Evolutionary conservation across 2,113 vertebrate species (phyloP).

Genomic region (Todiramphus saurophagus): DNA sequence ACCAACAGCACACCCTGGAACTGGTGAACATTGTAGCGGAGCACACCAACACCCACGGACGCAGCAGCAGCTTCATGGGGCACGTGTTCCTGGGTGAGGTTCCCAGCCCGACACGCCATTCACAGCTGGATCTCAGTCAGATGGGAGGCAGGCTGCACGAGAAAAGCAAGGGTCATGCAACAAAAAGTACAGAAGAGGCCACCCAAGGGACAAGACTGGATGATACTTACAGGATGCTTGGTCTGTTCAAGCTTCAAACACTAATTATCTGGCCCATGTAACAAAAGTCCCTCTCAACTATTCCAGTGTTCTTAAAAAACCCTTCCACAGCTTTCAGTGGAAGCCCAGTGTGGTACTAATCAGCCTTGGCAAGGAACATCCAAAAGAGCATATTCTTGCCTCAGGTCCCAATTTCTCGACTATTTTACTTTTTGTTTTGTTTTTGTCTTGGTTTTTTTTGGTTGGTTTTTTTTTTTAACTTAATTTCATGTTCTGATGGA

Average conservation of each 20-base stretch:
- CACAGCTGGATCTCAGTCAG: neutral
- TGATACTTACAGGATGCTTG: neutral
- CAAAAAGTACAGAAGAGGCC: neutral
- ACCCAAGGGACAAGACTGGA: neutral
- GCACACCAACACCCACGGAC: neutral
- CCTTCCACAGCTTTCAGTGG: neutral
- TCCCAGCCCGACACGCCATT: neutral
- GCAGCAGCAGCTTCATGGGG: neutral
- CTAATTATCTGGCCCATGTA: neutral
- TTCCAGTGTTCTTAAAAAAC: neutral
- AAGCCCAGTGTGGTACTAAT: neutral
- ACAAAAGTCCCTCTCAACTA: neutral
- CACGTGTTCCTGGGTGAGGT: neutral
- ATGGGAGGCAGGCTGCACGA: neutral
- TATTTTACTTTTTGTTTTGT: neutral
- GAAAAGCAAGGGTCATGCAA: neutral
- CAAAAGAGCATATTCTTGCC: neutral
- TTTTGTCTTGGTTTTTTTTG: neutral
- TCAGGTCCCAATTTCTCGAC: neutral
- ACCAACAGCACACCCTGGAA: neutral
- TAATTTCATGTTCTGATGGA: neutral
- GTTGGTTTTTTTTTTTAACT: neutral
- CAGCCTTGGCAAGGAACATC: neutral
- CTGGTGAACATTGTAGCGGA: fast-evolving
- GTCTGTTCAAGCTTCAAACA: neutral